phyloP scores from a whole-genome alignment of 1,140 invertebrate species.

The Lerema accius region DNA sequence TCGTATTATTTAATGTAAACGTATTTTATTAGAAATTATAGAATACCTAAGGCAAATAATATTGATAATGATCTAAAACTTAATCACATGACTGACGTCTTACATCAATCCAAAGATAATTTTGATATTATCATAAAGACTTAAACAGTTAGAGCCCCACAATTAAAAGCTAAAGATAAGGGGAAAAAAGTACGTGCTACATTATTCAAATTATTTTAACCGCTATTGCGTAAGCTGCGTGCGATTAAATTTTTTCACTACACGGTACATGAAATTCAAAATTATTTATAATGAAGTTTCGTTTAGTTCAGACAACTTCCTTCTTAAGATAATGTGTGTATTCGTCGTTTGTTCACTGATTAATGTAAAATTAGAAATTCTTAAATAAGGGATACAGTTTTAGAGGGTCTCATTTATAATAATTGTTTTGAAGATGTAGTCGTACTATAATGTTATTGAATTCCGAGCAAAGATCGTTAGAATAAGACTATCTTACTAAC shows the following conservation, averaged over 20 bases:
- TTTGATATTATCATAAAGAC: constrained; percentile 27
- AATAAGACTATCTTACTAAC: too few species aligned
- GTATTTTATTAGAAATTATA: too few species aligned
- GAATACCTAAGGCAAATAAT: too few species aligned
- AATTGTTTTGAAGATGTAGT: too few species aligned
- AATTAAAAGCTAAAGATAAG: constrained; percentile 48
- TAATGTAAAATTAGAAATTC: background rate
- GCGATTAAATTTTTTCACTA: constrained; percentile 30
- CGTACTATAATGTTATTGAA: too few species aligned
- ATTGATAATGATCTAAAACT: constrained; percentile 7
- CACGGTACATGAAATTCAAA: constrained; percentile 29
- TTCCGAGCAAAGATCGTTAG: too few species aligned
- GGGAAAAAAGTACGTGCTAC: constrained; percentile 26
- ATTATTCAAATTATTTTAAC: constrained; percentile 40
- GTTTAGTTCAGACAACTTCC: constrained; percentile 34
- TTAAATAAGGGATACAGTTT: too few species aligned
- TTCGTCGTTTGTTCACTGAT: background rate
- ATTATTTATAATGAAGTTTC: constrained; percentile 29
- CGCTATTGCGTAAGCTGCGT: constrained; percentile 35
- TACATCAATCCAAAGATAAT: constrained; percentile 20
- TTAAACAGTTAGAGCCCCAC: constrained; percentile 34
- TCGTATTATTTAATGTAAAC: too few species aligned
- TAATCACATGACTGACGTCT: constrained; percentile 7
- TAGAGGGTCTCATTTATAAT: too few species aligned
- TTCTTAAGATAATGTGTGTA: background rate